Evolutionary conservation across 1,140 invertebrate genomes (phyloP).

Genomic region (Megathymus violae): DNA sequence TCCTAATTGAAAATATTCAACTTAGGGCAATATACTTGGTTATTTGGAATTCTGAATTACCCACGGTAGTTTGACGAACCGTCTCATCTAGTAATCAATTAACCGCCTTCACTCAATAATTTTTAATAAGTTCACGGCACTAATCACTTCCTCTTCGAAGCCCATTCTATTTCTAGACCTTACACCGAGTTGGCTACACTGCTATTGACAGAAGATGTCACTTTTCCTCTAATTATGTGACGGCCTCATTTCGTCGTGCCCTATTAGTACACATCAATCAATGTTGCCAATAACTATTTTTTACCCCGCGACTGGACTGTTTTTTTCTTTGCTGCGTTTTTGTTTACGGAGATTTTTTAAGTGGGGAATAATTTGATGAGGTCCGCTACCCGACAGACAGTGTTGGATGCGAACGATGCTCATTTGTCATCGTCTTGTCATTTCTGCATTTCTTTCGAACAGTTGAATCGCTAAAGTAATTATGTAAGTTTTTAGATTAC

Average conservation of each 20-base stretch:
- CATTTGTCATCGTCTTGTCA: constrained; percentile 84
- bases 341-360: constrained; percentile 83
- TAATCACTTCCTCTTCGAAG: constrained; percentile 78
- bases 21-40: neutral
- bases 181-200: constrained; percentile 53
- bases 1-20: too few relatives aligned
- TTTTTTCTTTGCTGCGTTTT: constrained; percentile 78
- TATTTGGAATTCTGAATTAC: constrained; percentile 12
- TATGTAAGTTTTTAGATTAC: constrained; percentile 77
- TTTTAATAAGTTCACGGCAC: constrained; percentile 79
- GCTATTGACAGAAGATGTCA: constrained; percentile 81
- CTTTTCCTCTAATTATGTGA: constrained; percentile 79
- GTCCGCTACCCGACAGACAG: constrained; percentile 81
- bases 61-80: constrained; percentile 44
- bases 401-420: constrained; percentile 72
- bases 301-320: constrained; percentile 72
- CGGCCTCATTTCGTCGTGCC: constrained; percentile 81
- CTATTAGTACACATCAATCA: constrained; percentile 84
- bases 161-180: constrained; percentile 73
- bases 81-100: constrained; percentile 66
- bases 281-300: constrained; percentile 83
- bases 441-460: constrained; percentile 81
- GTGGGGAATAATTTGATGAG: constrained; percentile 83
- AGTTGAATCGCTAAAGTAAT: constrained; percentile 81
- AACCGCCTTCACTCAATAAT: constrained; percentile 80